Evolutionary conservation across 2,888 invertebrate genomes (phyloP), one percentile per base, ranked within the genome.

Genomic region (Maniola hyperantus): DNA sequence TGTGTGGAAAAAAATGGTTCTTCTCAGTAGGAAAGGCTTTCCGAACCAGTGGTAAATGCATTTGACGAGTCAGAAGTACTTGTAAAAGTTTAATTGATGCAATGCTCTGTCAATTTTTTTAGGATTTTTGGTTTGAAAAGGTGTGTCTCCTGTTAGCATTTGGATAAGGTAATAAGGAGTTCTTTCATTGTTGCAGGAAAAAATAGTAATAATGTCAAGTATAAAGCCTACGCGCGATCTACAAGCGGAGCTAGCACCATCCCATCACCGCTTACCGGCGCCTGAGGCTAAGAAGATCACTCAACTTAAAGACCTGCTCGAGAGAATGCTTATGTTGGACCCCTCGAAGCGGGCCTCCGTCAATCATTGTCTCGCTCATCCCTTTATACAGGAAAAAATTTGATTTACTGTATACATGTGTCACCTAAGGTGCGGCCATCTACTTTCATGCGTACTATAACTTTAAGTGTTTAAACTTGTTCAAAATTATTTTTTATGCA

Each of bases 311-410:
- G 99, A 99, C 85, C 92, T 99, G 33, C 90, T 99, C 60, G 99
- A 99, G 79, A 96, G 97, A 72, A 97, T 98, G 79, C 94, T 99
- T 72, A 96, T 97, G 93, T 91, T 99, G 63, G 99, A 99, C 89
- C 97, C 99, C 0, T 95, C 96, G 44, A 99, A 99, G 88, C 94
- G 99, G 66, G 96, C 98, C 75, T 96, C 98, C n/a, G 95, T 99
- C 73, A 98, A 98, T 88, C 97, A 98, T 82, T 98, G 98, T 48
- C 93, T 99, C 63, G 95, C 96, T 26, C 99, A 99, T 90, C 96
- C 98, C 0, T 99, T 99, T 88, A 98, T 99, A 81, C 97, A 97
- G 91, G 99, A 99, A 83, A 98, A 97, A 93, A 97, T 97, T 83
- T 74, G 67, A 55, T 66, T 71, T 13, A 72, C 10, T 55, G 2